These are phyloP conservation scores for Ptilorrhoa leucosticta DNA, from an alignment of 2,113 vertebrate species.

Conservation along the genomic window DNA sequence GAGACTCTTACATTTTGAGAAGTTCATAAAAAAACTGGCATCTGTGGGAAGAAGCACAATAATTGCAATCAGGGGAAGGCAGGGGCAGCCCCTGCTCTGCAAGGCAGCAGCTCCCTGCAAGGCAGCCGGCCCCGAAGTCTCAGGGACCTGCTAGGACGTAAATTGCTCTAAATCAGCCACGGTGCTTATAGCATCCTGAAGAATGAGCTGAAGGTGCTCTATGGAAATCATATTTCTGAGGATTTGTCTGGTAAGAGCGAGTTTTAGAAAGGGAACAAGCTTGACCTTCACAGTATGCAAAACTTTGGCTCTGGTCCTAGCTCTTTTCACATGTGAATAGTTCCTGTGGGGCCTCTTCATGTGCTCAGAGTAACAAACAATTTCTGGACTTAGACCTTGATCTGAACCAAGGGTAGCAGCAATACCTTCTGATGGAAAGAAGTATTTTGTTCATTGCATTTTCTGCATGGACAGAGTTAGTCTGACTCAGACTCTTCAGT, in stretches of 20 bases:
- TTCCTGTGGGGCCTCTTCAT: conserved; percentile 47
- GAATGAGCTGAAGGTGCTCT: background rate
- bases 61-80: background rate
- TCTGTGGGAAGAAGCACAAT: background rate
- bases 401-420: background rate
- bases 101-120: background rate
- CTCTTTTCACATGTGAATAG: conserved; percentile 58
- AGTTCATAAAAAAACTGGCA: background rate
- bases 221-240: background rate
- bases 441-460: background rate
- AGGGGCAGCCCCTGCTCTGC: background rate
- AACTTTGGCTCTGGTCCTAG: conserved; percentile 50
- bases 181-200: background rate
- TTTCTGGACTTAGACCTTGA: conserved; percentile 18
- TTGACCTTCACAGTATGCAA: conserved; percentile 41
- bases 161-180: background rate
- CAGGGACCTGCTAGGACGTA: background rate
- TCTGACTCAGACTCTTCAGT: background rate
- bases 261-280: background rate
- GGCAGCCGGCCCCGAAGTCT: fast-evolving
- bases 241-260: background rate
- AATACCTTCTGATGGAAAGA: background rate
- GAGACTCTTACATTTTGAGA: background rate
- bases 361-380: conserved; percentile 62
- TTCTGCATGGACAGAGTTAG: background rate